phyloP scores from a whole-genome alignment of 2,797 vertebrate species.

The Pseudochirops corinnae region DNA sequence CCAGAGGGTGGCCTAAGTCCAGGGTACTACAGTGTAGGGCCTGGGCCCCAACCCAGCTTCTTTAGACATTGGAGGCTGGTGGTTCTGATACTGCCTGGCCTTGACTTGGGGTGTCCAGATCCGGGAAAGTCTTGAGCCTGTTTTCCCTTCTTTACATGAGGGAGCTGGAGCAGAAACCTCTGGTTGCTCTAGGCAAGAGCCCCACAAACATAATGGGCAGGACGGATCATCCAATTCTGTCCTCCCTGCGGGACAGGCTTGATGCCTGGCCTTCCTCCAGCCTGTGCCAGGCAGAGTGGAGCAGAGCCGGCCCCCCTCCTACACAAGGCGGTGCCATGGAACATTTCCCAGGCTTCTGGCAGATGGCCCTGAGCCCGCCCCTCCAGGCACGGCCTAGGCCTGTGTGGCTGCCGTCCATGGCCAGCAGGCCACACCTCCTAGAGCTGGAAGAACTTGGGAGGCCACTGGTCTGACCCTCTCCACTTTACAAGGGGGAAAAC shows the following conservation, averaged over 20 bases:
- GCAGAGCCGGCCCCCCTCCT: conserved; percentile 45
- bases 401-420: conserved; percentile 22
- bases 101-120: not conserved
- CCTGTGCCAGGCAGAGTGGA: conserved; percentile 83
- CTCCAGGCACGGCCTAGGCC: not conserved
- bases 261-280: conserved; percentile 66
- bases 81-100: not conserved
- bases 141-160: not conserved
- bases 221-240: not conserved
- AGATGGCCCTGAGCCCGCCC: conserved; percentile 14
- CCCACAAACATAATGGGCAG: not conserved
- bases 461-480: too few species aligned
- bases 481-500: too few species aligned
- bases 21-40: too few species aligned
- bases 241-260: conserved; percentile 38
- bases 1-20: not conserved
- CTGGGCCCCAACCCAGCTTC: not conserved
- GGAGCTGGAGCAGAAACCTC: not conserved
- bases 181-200: not conserved
- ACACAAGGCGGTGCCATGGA: conserved; percentile 58
- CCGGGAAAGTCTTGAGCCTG: not conserved
- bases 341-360: conserved; percentile 34
- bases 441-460: not conserved
- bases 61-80: not conserved
- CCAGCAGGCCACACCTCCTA: not conserved